Percentiles rank a stretch among this genome's conserved stretches.
Conservation (phyloP, 2,113 vertebrate species). For the Lepisosteus osseus region DNA sequence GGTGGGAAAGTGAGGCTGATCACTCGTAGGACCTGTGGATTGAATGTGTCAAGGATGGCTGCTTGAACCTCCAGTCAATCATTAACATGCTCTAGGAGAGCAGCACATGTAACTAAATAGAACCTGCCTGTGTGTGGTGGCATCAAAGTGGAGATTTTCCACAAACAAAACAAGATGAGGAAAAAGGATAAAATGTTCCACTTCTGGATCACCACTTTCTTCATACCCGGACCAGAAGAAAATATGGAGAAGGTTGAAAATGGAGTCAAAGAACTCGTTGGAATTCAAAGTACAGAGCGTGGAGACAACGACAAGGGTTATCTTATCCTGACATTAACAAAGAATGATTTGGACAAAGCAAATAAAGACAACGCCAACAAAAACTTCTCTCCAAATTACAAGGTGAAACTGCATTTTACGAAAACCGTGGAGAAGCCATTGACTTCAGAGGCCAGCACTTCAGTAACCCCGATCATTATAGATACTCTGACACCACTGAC, state of each 20-base stretch:
- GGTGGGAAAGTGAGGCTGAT: too few species aligned
- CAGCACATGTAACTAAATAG: too few species aligned
- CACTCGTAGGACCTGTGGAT: too few species aligned
- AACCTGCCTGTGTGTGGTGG: constrained; percentile 72
- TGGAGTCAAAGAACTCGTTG: constrained; percentile 88
- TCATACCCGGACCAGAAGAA: constrained; percentile 95
- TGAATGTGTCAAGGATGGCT: too few species aligned
- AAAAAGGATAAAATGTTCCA: constrained; percentile 99
- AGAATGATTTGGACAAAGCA: constrained; percentile 98
- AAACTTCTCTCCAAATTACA: constrained; percentile 99
- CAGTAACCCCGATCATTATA: constrained; percentile 75
- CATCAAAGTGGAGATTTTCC: constrained; percentile 99
- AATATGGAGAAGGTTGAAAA: constrained; percentile 93
- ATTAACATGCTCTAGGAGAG: too few species aligned
- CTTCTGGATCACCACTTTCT: constrained; percentile 99
- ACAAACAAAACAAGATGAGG: constrained; percentile 99
- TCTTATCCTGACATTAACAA: constrained; percentile 94
- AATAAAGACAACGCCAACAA: constrained; percentile 99
- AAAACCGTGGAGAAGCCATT: constrained; percentile 97
- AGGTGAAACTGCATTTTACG: constrained; percentile 98
- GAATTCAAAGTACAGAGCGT: constrained; percentile 78
- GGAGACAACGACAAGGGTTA: constrained; percentile 90
- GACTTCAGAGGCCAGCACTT: constrained; percentile 93
- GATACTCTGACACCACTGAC: not conserved
- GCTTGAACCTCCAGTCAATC: too few species aligned